These are phyloP conservation scores for Arion vulgaris DNA, from an alignment of 1,140 invertebrate species.

Conservation along the genomic window DNA sequence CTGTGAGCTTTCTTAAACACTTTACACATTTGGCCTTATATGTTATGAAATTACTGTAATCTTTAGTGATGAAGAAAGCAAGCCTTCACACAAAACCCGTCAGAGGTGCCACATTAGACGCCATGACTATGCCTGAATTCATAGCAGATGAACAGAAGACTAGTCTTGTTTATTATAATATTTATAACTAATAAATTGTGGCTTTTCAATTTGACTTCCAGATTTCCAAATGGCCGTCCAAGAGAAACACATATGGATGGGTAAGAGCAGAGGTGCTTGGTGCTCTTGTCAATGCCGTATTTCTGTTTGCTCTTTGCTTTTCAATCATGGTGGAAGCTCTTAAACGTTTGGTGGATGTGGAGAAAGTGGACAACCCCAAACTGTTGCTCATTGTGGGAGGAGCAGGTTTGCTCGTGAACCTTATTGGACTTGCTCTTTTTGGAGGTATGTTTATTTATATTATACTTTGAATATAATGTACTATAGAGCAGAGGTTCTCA, in stretches of 20 bases:
- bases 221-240: constrained; percentile 69
- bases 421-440: constrained; percentile 76
- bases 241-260: constrained; percentile 77
- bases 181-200: no score
- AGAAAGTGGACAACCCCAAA: constrained; percentile 81
- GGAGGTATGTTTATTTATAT: constrained; percentile 14
- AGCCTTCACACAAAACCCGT: no score
- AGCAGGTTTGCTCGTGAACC: constrained; percentile 74
- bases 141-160: no score
- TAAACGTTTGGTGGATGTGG: constrained; percentile 68
- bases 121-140: no score
- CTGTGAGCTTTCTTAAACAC: no score
- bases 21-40: no score
- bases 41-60: no score
- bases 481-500: no score
- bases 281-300: constrained; percentile 77
- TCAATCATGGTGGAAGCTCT: constrained; percentile 76
- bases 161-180: no score
- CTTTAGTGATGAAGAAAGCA: no score
- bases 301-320: constrained; percentile 76
- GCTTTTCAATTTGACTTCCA: constrained; percentile 38
- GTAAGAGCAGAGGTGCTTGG: constrained; percentile 77
- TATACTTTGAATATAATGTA: not conserved
- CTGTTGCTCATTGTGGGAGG: constrained; percentile 75
- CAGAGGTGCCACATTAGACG: no score